Conservation (phyloP, 2,113 vertebrate species). For the Chloroceryle aenea region DNA sequence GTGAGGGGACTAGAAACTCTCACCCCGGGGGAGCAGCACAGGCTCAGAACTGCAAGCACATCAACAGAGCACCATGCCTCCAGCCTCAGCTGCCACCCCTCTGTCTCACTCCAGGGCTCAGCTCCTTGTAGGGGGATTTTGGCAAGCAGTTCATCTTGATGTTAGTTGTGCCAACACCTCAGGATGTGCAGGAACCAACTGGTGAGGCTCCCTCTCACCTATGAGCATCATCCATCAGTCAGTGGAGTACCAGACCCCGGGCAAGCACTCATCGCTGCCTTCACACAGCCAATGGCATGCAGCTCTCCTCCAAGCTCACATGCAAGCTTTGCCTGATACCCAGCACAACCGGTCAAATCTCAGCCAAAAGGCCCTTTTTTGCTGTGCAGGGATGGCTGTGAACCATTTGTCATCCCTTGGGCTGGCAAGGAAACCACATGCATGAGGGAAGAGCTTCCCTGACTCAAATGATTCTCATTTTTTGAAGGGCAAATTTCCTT, state of each 20-base stretch:
- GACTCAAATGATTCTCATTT: conserved; percentile 62
- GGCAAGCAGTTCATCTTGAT: neutral
- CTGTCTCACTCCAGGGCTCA: neutral
- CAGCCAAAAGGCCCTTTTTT: neutral
- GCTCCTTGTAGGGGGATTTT: neutral
- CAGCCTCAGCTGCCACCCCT: neutral
- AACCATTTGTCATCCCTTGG: conserved; percentile 32
- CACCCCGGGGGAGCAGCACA: accelerated
- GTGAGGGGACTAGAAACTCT: neutral
- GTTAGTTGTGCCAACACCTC: neutral
- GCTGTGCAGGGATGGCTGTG: neutral
- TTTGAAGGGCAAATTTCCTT: conserved; percentile 72
- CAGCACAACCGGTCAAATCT: neutral
- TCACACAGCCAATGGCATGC: accelerated
- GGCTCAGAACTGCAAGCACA: neutral
- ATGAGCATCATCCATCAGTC: neutral
- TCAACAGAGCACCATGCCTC: neutral
- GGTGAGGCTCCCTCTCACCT: neutral
- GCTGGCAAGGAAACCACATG: conserved; percentile 60
- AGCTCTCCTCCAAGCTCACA: accelerated
- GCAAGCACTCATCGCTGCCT: neutral
- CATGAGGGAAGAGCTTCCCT: conserved; percentile 35
- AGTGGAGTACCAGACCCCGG: accelerated
- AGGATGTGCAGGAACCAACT: neutral
- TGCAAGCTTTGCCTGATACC: neutral